phyloP scores from a whole-genome alignment of 1,140 invertebrate species.

The Holcopasites calliopsidis region DNA sequence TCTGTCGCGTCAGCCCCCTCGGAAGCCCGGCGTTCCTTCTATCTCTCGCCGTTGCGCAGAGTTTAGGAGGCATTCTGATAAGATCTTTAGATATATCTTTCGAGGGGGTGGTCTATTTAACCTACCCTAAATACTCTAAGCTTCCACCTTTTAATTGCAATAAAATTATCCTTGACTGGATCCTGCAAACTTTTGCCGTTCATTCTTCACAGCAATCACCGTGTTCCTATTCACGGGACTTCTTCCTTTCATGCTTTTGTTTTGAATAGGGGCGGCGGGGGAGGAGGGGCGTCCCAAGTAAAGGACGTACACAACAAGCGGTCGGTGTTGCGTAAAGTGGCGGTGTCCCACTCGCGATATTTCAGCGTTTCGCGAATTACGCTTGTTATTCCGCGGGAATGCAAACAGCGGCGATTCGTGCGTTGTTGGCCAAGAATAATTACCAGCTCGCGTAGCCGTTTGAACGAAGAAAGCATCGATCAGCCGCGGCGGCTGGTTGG shows the following conservation, averaged over 20 bases:
- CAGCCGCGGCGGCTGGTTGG: slow-evolving; percentile 35
- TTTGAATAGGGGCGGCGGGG: too few relatives aligned
- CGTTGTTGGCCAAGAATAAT: slow-evolving; percentile 35
- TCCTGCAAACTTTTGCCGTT: too few relatives aligned
- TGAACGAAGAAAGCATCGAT: slow-evolving; percentile 52
- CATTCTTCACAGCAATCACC: too few relatives aligned
- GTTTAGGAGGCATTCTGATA: background rate
- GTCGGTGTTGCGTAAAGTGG: slow-evolving; percentile 7
- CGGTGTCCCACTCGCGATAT: background rate
- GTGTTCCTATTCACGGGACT: too few relatives aligned
- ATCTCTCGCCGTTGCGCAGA: slow-evolving; percentile 19
- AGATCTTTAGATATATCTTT: too few relatives aligned
- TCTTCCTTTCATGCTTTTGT: background rate
- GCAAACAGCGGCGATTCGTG: slow-evolving; percentile 5
- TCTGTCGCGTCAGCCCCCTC: slow-evolving; percentile 23
- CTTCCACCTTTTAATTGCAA: too few relatives aligned
- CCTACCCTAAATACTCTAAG: too few relatives aligned
- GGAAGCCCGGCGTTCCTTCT: background rate
- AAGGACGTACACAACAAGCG: too few relatives aligned
- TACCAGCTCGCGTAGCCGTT: slow-evolving; percentile 6
- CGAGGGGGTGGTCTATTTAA: too few relatives aligned
- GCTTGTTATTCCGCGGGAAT: slow-evolving; percentile 21
- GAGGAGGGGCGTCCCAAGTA: too few relatives aligned
- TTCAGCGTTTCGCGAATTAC: background rate
- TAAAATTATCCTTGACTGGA: too few relatives aligned